Evolutionary conservation across 2,797 vertebrate species (phyloP), one percentile per base, ranked within the genome.

Genomic region (Gobionotothen gibberifrons): DNA sequence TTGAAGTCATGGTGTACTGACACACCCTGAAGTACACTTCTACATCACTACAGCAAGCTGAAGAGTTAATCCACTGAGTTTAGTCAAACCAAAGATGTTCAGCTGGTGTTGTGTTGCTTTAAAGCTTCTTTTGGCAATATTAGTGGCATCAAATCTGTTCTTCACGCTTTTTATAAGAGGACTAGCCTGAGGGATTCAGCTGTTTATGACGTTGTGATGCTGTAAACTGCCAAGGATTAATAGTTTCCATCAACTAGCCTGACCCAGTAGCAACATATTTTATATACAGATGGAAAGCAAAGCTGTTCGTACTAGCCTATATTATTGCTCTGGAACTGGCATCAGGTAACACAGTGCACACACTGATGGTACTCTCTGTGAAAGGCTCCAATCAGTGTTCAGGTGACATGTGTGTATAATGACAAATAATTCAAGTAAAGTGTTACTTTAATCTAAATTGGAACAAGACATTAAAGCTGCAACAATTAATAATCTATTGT

Each of bases 341-440:
- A 44, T 51, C 9, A 59, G 42, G 39, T 54, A 32, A 70, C 5
- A 54, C 8, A 9, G 32, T 10, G 14, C 54, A 44, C 17, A 66
- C 15, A 42, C 11, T 2, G n/a, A 17, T 5, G 10, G 5, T 40
- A n/a, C 11, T 68, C 9, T 56, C 36, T 26, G 32, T 42, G 52
- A 47, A 72, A 59, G 8, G 55, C 40, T 14, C 47, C 19, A 22
- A 61, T 26, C 52, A 74, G 12, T 15, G 44, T 52, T 63, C 36
- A 59, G 40, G 6, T 40, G 32, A 75, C 6, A 14, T 73, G 47
- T 69, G 72, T 72, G 56, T 40, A 56, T 53, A 53, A 85, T 78
- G 78, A 81, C 81, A 81, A 64, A 86, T 79, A 82, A 70, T 85
- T 87, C 77, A 90, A 86, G 79, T 72, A 63, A 72, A 89, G 83